Conservation (phyloP, 2,888 invertebrate species). For the Thereva unica region DNA sequence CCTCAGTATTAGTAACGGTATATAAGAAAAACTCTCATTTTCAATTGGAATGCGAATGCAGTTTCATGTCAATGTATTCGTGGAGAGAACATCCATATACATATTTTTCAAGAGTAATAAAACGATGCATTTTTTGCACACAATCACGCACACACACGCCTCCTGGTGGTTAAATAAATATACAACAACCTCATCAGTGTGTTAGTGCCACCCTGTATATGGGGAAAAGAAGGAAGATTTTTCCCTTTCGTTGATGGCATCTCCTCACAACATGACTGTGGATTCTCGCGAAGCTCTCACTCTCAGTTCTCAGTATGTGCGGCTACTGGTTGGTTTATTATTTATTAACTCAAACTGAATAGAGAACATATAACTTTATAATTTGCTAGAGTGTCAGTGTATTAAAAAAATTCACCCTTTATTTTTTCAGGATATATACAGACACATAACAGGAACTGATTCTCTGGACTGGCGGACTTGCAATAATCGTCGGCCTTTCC, state of each 20-base stretch:
- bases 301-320: not conserved
- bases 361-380: not conserved
- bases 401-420: slow-evolving; percentile 6
- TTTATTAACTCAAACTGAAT: not conserved
- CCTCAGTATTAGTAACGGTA: not conserved
- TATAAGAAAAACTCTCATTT: slow-evolving; percentile 37
- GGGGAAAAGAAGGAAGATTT: slow-evolving; percentile 10
- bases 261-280: not conserved
- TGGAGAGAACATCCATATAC: not conserved
- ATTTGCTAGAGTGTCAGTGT: not conserved
- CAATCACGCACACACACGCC: not conserved
- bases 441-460: slow-evolving; percentile 22
- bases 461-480: slow-evolving; percentile 10
- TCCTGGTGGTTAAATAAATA: no score
- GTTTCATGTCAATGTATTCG: slow-evolving; percentile 22
- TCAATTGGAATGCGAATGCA: slow-evolving; percentile 34
- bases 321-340: not conserved
- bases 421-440: slow-evolving; percentile 12
- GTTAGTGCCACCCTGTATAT: not conserved
- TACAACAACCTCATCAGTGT: not conserved
- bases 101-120: slow-evolving; percentile 1
- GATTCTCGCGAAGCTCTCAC: not conserved
- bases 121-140: not conserved
- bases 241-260: slow-evolving; percentile 30
- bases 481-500: slow-evolving; percentile 15